These are phyloP conservation scores for Montipora foliosa DNA, from an alignment of 64 coral and sea anemone genomes.

Conservation along the genomic window DNA sequence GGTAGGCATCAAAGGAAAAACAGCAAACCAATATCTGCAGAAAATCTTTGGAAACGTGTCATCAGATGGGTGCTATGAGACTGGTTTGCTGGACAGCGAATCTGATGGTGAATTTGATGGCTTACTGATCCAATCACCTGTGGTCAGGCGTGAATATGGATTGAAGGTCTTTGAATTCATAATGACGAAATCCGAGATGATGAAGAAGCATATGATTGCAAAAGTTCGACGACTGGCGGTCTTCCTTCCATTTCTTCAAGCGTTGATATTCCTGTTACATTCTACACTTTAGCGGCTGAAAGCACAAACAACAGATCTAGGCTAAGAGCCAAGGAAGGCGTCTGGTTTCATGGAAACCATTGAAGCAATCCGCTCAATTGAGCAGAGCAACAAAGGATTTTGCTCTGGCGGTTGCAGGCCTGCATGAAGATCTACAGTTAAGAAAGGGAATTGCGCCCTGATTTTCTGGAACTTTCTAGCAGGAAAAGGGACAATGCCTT, in stretches of 20 bases:
- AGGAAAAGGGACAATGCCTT: neutral
- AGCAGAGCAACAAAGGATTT: conserved; percentile 33
- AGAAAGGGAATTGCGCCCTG: neutral
- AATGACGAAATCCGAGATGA: neutral
- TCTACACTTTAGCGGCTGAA: conserved; percentile 20
- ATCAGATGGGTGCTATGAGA: neutral
- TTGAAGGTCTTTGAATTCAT: neutral
- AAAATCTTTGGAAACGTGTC: neutral
- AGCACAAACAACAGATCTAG: conserved; percentile 7
- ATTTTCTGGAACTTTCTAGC: neutral
- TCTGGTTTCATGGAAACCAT: conserved; percentile 32
- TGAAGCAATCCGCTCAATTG: conserved; percentile 2
- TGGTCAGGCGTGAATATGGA: neutral
- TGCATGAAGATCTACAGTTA: neutral
- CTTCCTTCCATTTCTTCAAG: neutral
- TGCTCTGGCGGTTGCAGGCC: neutral
- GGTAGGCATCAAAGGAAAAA: neutral
- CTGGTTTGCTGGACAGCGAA: neutral
- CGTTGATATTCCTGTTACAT: neutral
- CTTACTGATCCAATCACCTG: neutral
- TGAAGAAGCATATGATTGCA: conserved; percentile 18
- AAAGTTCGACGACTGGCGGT: neutral
- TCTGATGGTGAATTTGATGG: neutral
- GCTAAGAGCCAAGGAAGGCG: conserved; percentile 1
- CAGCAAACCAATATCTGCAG: neutral